Evolutionary conservation across 2,797 vertebrate genomes (phyloP), one percentile per base, ranked within the genome.

Genomic region (Cossypha heuglini): DNA sequence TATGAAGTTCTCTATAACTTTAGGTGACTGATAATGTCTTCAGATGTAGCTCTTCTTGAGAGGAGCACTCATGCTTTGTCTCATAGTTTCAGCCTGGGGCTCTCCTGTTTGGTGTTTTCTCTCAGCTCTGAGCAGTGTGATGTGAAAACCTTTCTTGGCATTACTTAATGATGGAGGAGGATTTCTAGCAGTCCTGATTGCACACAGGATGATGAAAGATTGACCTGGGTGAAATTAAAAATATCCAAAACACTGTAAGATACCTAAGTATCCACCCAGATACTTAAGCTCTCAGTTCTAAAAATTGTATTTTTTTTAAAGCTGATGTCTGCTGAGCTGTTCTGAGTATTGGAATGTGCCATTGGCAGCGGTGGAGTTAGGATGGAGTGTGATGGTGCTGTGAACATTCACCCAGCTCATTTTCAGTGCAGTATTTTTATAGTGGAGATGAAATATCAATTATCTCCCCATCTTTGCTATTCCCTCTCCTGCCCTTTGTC

Each of bases 11-110:
- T 68, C 10, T 0, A 14, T 58, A 46, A 31, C n/a, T 74, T 59
- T 8, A 59, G 31, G 18, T 35, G 28, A 13, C 48, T 67, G 31
- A 8, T 37, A 25, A 13, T 0, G 1, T 62, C 40, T 79, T 73
- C 19, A 19, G 4, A 24, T 38, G 8, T 57, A 58, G 38, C 2
- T 54, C 19, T 57, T 33, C 33, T 42, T 25, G 22, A 46, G n/a
- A 57, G 21, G 9, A 83, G 33, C 35, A 29, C 38, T 54, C 19
- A 11, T n/a, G 31, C 48, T 33, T 54, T 49, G 21, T 57, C 29
- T 61, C 4, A 8, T 2, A 10, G 10, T 48, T 76, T 43, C 52
- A 45, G 16, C 0, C 0, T 58, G 13, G 0, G 7, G n/a, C 37
- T 86, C 49, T 81, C 20, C 25, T 54, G 4, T 58, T 72, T 22